Conservation (phyloP, 2,113 vertebrate genomes). For the Arizona elegans region DNA sequence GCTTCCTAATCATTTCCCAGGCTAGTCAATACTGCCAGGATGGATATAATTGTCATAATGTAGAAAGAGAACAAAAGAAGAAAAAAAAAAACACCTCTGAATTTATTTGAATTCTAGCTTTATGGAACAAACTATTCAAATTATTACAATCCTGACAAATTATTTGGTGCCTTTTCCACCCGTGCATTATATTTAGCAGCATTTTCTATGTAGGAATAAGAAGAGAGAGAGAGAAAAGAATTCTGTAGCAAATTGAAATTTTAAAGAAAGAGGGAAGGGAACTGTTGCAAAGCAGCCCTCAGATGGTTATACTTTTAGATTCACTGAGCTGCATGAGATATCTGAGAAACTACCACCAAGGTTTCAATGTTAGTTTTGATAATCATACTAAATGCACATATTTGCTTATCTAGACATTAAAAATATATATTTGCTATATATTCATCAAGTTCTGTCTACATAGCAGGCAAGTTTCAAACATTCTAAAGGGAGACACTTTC, state of each 20-base stretch:
- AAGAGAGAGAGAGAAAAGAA: too few relatives aligned
- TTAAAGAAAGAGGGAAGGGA: conserved; percentile 29
- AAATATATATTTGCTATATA: neutral
- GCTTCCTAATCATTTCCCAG: neutral
- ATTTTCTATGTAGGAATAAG: conserved; percentile 21
- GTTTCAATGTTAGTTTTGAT: neutral
- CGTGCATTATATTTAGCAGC: conserved; percentile 37
- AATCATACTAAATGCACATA: neutral
- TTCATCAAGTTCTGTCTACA: conserved; percentile 7
- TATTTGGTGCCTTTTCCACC: neutral
- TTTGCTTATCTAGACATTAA: neutral
- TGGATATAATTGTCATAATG: neutral
- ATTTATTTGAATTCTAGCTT: neutral
- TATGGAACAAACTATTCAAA: neutral
- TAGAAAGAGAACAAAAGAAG: neutral
- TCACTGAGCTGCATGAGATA: conserved; percentile 23
- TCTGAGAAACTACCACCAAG: neutral
- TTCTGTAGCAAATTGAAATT: conserved; percentile 48
- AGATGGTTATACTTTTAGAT: conserved; percentile 9
- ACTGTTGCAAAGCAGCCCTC: neutral
- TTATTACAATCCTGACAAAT: neutral
- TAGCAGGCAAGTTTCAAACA: neutral
- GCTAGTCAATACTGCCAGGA: neutral
- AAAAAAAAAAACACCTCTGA: neutral
- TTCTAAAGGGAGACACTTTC: neutral